Base-by-base conservation (phyloP, 2,113 vertebrate species). In the Haemorhous mexicanus region DNA sequence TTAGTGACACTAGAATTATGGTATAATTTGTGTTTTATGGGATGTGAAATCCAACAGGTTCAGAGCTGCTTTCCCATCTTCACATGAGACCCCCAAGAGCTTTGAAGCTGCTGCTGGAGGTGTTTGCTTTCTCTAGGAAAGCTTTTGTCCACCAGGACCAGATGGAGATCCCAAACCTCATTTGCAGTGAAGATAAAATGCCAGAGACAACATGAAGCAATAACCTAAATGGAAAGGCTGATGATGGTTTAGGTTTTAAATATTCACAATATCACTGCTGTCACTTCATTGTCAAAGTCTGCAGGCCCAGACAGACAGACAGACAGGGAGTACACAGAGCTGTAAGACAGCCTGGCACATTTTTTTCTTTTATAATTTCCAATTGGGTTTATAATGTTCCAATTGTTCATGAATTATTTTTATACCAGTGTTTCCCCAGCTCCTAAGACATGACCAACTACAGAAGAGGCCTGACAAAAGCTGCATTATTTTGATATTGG, bases 81-180 rank as follows among this genome's bases (percentile, higher is more conserved):
- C 72, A 52, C 22, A 72, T 8, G 32, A 9, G 23, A 61, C 23
- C 58, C 58, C 59, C 55, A 55, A 26, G 11, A 93, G 59, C 90
- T 96, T 81, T 72, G 85, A 75, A 85, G 72, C 61, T 4, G 2
- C 59, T 7, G 14, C 72, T 47, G 46, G 14, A 24, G 44, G 59
- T 56, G 37, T 68, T 90, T 77, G 77, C 59, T 75, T 87, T 53
- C 76, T 62, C 33, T n/a, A 33, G 61, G 87, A 68, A 92, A 88
- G 72, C 55, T 91, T 89, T 70, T 92, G 84, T 82, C 81, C 94
- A 72, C 49, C 63, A 76, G 93, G 61, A 78, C 80, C 87, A 90
- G 92, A 86, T 72, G 90, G 68, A 87, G 81, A 91, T 37, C 76
- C 68, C 89, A 84, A 82, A 94, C 55, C 49, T 75, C 81, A 41